phyloP scores from a whole-genome alignment of 2,888 invertebrate species.

The Lepidochrysops patricia region DNA sequence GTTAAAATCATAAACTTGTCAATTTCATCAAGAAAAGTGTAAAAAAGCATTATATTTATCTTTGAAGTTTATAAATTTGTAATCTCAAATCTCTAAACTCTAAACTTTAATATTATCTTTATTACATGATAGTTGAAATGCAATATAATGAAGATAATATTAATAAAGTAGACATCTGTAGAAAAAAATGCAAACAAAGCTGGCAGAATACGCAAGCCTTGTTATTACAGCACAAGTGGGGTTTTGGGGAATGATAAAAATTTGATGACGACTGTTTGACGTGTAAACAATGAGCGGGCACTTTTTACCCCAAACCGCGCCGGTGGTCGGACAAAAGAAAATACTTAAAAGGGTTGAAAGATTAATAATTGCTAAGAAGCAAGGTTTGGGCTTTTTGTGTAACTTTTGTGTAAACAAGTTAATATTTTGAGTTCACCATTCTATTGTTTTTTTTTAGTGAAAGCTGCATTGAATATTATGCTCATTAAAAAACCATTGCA shows the following conservation, averaged over 20 bases:
- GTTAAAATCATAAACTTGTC: neutral
- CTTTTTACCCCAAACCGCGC: conserved; percentile 29
- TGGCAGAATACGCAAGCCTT: neutral
- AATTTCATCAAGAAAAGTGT: neutral
- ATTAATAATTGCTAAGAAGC: conserved; percentile 11
- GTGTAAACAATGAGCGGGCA: conserved; percentile 44
- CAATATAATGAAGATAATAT: neutral
- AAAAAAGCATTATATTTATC: neutral
- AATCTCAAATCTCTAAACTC: too few relatives aligned
- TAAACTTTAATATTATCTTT: too few relatives aligned
- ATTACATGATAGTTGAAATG: neutral
- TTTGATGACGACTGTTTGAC: conserved; percentile 42
- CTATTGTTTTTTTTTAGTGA: neutral
- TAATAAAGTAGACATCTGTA: neutral
- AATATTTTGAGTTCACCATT: neutral
- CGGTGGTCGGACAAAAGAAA: conserved; percentile 35
- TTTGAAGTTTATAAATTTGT: too few relatives aligned
- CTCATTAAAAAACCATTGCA: too few relatives aligned
- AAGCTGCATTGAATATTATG: too few relatives aligned
- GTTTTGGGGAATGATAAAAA: conserved; percentile 27
- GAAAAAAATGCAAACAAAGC: conserved; percentile 5
- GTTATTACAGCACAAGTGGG: conserved; percentile 7
- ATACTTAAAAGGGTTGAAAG: conserved; percentile 21
- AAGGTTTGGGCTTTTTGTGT: neutral
- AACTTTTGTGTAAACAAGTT: neutral